Evolutionary conservation across 2,113 vertebrate species (phyloP).

Genomic region (Sardina pilchardus): DNA sequence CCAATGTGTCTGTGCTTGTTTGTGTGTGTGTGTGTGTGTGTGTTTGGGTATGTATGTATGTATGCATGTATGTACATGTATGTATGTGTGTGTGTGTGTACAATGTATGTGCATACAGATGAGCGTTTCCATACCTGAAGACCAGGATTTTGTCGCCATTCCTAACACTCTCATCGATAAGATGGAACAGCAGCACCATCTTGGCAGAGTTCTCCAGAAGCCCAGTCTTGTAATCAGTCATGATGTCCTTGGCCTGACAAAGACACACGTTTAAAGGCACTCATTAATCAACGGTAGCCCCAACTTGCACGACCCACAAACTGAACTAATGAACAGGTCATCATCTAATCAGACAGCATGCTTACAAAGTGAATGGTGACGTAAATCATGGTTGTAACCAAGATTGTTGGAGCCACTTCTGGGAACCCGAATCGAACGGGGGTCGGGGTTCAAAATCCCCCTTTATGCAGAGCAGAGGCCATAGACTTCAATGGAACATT

Average conservation of each 20-base stretch:
- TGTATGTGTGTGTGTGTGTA: background rate
- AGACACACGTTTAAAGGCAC: background rate
- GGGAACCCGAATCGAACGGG: too few species aligned
- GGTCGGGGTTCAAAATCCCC: too few species aligned
- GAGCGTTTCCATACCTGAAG: constrained; percentile 81
- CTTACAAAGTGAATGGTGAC: background rate
- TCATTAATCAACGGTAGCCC: background rate
- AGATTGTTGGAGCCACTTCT: too few species aligned
- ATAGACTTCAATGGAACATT: too few species aligned
- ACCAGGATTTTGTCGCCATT: constrained; percentile 92
- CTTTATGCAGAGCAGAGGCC: background rate
- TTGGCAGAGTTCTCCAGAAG: constrained; percentile 92
- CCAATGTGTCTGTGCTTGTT: background rate
- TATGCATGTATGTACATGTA: background rate
- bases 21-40: background rate
- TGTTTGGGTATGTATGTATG: background rate
- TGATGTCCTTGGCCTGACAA: constrained; percentile 88
- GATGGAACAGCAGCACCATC: constrained; percentile 92
- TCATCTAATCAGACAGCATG: background rate
- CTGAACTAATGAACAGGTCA: background rate
- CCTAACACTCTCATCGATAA: constrained; percentile 90
- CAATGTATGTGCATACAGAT: background rate
- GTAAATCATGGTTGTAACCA: background rate
- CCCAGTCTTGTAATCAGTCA: constrained; percentile 86
- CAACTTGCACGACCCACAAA: background rate